Evolutionary conservation across 2,888 invertebrate genomes (phyloP), one percentile per base, ranked within the genome.

Genomic region (Lasioglossum pauxillum): DNA sequence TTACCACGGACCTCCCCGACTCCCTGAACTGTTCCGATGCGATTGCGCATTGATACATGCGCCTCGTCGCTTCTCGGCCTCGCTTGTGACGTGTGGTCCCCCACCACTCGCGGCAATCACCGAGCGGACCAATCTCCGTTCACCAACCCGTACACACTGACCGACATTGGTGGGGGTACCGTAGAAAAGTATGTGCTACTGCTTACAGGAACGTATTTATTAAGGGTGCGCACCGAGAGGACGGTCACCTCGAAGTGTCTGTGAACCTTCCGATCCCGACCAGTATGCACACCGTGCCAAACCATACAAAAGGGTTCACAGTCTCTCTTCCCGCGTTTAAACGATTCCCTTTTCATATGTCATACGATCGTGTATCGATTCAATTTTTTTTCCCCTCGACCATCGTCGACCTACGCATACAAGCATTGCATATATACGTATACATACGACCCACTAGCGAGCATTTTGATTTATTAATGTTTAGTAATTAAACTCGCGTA

Each of bases 1-100:
- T 92, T 90, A 86, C 93, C 92, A 89, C 91, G 89, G 92, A 92
- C 92, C 93, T 93, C 93, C 92, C 91, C 88, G 90, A 90, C 91
- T 91, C 83, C 92, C 90, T 89, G 92, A 92, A 93, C 91, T 91
- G 94, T 93, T 92, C 93, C 92, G 93, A 93, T 94, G 94, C 94
- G 94, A 94, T 94, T 94, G 94, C 94, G 94, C 94, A 94, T 93
- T 94, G 91, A 93, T 93, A 94, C 93, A 93, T 88, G 91, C 92
- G 89, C 91, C 87, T 89, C 90, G 90, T 90, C 90, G 91, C 88
- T 91, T 89, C 90, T 90, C 90, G 90, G 90, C 89, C 91, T 91
- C 91, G 90, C 89, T 92, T 91, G 92, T 91, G 93, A 92, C 92
- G 92, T 92, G 90, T 83, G 80, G 75, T 80, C 85, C 88, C 57